phyloP scores from a whole-genome alignment of 1,140 invertebrate species.

The Scylla paramamosain region DNA sequence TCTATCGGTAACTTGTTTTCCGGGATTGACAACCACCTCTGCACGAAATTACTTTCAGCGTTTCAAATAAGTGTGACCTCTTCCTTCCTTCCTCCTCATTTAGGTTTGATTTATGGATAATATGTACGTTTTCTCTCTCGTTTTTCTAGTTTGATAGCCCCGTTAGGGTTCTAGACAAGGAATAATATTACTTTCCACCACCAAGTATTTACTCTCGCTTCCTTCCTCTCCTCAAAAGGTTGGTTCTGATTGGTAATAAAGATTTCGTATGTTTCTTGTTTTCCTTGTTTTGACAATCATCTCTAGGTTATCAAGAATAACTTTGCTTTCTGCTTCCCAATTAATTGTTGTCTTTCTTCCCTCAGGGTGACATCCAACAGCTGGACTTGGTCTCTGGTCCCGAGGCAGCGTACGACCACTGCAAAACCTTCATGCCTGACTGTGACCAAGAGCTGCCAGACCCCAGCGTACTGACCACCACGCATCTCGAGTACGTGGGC shows the following conservation, averaged over 20 bases:
- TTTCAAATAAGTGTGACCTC: not conserved
- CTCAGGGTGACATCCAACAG: slow-evolving; percentile 89
- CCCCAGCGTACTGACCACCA: not conserved
- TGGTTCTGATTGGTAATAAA: no score
- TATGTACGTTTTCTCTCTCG: no score
- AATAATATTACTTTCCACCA: no score
- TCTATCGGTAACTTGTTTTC: no score
- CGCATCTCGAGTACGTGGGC: slow-evolving; percentile 67
- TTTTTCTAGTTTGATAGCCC: no score
- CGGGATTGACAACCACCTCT: not conserved
- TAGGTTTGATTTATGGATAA: no score
- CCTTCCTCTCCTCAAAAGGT: no score
- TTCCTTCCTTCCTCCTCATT: not conserved
- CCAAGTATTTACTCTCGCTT: no score
- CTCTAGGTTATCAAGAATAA: no score
- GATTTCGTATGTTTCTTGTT: no score
- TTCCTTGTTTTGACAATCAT: no score
- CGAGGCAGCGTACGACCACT: slow-evolving; percentile 90
- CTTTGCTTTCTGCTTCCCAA: not conserved
- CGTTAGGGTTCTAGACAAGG: no score
- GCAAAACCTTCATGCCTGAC: slow-evolving; percentile 85
- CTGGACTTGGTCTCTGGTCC: slow-evolving; percentile 87
- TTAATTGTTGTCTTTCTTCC: not conserved
- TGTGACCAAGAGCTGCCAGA: slow-evolving; percentile 81
- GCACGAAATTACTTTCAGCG: not conserved